Percentiles rank a stretch among this genome's conserved stretches.
These are phyloP conservation scores for Caenorhabditis briggsae DNA, from an alignment of 1,140 invertebrate genomes.

Conservation along the genomic window DNA sequence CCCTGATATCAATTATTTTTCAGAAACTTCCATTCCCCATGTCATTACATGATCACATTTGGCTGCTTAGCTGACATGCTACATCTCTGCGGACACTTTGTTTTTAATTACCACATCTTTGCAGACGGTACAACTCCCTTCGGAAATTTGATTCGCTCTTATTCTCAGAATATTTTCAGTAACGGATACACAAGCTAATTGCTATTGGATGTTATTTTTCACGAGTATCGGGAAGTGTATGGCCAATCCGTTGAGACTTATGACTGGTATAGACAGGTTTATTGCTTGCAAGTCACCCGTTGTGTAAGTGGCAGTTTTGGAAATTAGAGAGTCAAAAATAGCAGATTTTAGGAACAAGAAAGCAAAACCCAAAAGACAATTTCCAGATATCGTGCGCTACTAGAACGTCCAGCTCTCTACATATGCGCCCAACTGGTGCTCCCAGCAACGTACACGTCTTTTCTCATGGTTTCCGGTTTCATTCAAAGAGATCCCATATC, in stretches of 20 bases:
- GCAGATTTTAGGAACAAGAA: neutral
- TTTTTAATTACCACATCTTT: slow-evolving; percentile 38
- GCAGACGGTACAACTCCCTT: neutral
- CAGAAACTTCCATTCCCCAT: slow-evolving; percentile 40
- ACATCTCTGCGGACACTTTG: slow-evolving; percentile 9
- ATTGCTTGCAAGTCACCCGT: slow-evolving; percentile 41
- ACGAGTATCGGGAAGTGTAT: slow-evolving; percentile 33
- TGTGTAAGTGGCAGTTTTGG: neutral
- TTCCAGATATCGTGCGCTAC: slow-evolving; percentile 17
- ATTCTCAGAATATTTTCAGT: slow-evolving; percentile 7
- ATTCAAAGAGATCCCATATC: slow-evolving; percentile 10
- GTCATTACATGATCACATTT: slow-evolving; percentile 32
- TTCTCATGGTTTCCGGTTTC: slow-evolving; percentile 36
- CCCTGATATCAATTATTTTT: neutral
- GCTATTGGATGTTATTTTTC: slow-evolving; percentile 45
- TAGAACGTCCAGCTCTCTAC: slow-evolving; percentile 16
- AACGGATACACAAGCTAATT: slow-evolving; percentile 39
- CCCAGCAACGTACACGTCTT: neutral
- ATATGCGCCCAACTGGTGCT: neutral
- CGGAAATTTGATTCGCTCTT: neutral
- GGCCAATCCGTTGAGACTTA: slow-evolving; percentile 28
- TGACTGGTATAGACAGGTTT: slow-evolving; percentile 34
- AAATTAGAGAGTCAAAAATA: too few relatives aligned
- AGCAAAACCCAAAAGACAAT: neutral
- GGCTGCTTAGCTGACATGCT: slow-evolving; percentile 22